Evolutionary conservation across 2,113 vertebrate genomes (phyloP).

Genomic region (Clarias magur): DNA sequence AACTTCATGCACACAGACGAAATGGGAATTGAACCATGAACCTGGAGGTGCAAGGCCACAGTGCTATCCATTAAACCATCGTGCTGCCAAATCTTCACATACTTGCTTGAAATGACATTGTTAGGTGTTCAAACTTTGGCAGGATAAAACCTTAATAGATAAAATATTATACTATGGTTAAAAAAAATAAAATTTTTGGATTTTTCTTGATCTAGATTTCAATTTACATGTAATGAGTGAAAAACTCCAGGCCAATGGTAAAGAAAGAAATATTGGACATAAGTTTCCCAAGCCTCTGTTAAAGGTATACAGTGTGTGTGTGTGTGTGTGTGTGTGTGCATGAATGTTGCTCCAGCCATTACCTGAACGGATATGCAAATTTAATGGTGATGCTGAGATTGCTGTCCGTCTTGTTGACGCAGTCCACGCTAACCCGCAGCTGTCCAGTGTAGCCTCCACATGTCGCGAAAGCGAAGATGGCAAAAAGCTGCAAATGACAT

Average conservation of each 20-base stretch:
- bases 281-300: neutral
- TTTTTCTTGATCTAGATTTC: neutral
- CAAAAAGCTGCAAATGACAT: constrained; percentile 86
- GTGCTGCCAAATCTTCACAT: neutral
- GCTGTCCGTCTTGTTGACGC: constrained; percentile 92
- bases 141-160: neutral
- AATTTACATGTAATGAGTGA: neutral
- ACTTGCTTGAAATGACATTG: neutral
- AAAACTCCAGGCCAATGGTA: neutral
- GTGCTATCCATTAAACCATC: too few species aligned
- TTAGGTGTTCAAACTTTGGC: neutral
- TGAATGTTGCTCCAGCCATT: constrained; percentile 50
- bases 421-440: constrained; percentile 94
- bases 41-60: too few species aligned
- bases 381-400: constrained; percentile 90
- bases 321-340: neutral
- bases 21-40: too few species aligned
- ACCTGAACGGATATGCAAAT: constrained; percentile 97
- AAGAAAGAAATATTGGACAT: neutral
- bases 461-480: constrained; percentile 99
- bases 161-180: neutral
- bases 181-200: neutral
- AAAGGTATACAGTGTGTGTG: neutral
- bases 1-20: too few species aligned
- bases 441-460: constrained; percentile 95